Conservation (phyloP, 2,797 vertebrate genomes). For the Manis pentadactyla region DNA sequence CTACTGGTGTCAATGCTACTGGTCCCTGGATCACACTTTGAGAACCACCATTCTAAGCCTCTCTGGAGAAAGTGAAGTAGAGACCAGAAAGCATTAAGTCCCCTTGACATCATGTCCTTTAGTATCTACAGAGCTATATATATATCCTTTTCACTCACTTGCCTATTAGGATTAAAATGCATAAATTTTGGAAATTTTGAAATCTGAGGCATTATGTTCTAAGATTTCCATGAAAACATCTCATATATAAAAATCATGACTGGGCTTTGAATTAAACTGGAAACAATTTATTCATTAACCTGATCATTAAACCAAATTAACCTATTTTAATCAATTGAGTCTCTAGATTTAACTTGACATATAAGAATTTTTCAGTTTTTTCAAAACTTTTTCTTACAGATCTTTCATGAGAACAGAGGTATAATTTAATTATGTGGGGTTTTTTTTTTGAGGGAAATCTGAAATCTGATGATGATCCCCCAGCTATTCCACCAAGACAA, state of each 20-base stretch:
- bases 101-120: conserved; percentile 22
- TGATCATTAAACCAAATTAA: conserved; percentile 53
- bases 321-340: not conserved
- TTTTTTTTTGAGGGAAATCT: conserved; percentile 86
- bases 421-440: not conserved
- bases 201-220: not conserved
- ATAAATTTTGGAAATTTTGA: conserved; percentile 35
- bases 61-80: not conserved
- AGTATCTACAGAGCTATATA: not conserved
- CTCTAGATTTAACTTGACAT: conserved; percentile 46
- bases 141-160: conserved; percentile 49
- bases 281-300: conserved; percentile 38
- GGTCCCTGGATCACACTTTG: not conserved
- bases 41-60: not conserved
- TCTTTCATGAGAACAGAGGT: conserved; percentile 51
- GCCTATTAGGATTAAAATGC: conserved; percentile 17
- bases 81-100: not conserved
- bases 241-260: conserved; percentile 43
- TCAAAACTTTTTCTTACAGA: not conserved
- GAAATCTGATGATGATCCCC: conserved; percentile 92
- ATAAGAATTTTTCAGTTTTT: conserved; percentile 45
- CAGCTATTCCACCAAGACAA: conserved; percentile 95
- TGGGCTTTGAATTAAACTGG: conserved; percentile 24
- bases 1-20: not conserved
- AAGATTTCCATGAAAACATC: conserved; percentile 52